These are phyloP conservation scores for Stigmatopora nigra DNA, from an alignment of 2,113 vertebrate species.

Conservation along the genomic window DNA sequence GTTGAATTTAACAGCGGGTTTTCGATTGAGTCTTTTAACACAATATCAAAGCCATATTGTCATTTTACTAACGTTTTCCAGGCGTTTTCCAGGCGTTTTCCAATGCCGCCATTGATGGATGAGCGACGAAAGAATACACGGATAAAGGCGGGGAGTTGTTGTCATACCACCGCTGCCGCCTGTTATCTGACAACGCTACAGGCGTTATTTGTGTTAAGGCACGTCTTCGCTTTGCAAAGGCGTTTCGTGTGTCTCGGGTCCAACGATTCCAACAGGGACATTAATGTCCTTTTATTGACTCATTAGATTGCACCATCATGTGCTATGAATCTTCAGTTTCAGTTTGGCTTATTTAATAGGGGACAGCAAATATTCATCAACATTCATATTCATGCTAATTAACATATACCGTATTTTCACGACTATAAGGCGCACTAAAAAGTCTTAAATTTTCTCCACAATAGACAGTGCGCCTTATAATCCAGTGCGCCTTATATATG, in stretches of 20 bases:
- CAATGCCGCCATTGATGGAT: slow-evolving; percentile 9
- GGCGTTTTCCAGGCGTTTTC: slow-evolving; percentile 29
- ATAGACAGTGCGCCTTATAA: too few species aligned
- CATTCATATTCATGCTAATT: too few species aligned
- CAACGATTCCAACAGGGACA: slow-evolving; percentile 17
- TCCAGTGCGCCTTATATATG: too few species aligned
- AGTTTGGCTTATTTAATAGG: too few species aligned
- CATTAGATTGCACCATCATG: slow-evolving; percentile 1
- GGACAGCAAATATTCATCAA: too few species aligned
- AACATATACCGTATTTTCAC: too few species aligned
- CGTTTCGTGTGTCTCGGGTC: slow-evolving; percentile 18
- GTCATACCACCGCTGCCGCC: slow-evolving; percentile 38
- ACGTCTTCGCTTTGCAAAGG: slow-evolving; percentile 24
- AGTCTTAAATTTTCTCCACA: too few species aligned
- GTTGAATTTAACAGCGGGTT: slow-evolving; percentile 34
- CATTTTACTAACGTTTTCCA: slow-evolving; percentile 18
- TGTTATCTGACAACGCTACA: slow-evolving; percentile 39
- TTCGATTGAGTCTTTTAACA: slow-evolving; percentile 19
- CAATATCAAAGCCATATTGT: background rate
- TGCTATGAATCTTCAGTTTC: background rate
- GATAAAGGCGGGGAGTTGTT: slow-evolving; percentile 29
- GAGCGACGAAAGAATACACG: slow-evolving; percentile 21
- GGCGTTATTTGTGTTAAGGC: slow-evolving; percentile 42
- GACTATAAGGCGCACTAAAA: too few species aligned
- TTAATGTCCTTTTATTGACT: slow-evolving; percentile 10